Evolutionary conservation across 2,888 invertebrate genomes (phyloP).

Genomic region (Synergus laeviventris): DNA sequence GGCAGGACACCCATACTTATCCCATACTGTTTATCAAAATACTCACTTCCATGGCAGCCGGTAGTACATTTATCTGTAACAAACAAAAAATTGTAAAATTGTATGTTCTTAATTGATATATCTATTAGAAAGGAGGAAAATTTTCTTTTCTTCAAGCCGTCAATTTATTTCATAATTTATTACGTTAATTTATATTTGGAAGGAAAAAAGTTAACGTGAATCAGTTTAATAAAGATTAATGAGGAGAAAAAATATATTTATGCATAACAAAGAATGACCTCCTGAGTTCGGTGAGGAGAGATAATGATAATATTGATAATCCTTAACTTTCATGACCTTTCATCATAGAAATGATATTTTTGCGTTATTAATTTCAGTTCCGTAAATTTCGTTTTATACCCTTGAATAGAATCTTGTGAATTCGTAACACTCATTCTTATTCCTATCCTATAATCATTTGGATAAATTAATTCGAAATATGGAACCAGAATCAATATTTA

Average conservation of each 20-base stretch:
- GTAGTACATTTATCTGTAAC: slow-evolving; percentile 77
- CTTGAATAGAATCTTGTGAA: not conserved
- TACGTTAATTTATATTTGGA: not conserved
- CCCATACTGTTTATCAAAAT: too few relatives aligned
- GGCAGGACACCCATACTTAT: too few relatives aligned
- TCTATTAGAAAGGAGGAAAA: too few relatives aligned
- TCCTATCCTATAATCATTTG: too few relatives aligned
- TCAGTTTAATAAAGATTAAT: not conserved
- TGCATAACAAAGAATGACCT: not conserved
- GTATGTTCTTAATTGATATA: not conserved
- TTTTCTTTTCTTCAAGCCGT: too few relatives aligned
- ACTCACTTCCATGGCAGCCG: slow-evolving; percentile 78
- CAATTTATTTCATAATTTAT: not conserved
- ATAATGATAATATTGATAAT: not conserved
- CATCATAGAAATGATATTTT: not conserved
- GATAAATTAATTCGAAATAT: too few relatives aligned
- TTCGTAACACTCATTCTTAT: too few relatives aligned
- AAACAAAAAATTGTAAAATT: slow-evolving; percentile 44
- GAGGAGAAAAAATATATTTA: not conserved
- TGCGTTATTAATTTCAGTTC: not conserved
- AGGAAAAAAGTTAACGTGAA: not conserved
- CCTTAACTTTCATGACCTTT: not conserved
- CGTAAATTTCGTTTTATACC: not conserved
- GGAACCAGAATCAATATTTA: too few relatives aligned
- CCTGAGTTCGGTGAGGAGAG: not conserved